These are phyloP conservation scores for Mungos mungo DNA, from an alignment of 2,113 vertebrate species.

Conservation along the genomic window DNA sequence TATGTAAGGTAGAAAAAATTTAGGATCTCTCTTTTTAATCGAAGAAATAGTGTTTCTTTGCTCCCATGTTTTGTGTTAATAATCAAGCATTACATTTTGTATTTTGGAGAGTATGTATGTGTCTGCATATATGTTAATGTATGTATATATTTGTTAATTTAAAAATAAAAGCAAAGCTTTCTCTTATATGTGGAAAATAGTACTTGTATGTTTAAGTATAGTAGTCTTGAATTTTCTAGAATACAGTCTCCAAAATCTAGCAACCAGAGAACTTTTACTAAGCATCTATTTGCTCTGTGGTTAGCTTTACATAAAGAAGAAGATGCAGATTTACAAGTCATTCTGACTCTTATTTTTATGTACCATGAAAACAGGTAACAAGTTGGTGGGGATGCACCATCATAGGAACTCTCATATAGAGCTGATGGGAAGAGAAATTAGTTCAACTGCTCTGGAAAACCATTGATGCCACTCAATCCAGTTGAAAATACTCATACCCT, in stretches of 20 bases:
- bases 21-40: neutral
- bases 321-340: neutral
- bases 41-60: neutral
- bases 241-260: neutral
- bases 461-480: neutral
- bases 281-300: neutral
- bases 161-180: slow-evolving; percentile 39
- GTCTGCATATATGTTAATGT: neutral
- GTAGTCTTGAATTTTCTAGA: slow-evolving; percentile 1
- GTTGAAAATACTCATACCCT: neutral
- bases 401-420: neutral
- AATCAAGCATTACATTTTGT: neutral
- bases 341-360: neutral
- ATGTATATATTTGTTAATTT: neutral
- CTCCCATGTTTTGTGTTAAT: neutral
- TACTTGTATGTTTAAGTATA: neutral
- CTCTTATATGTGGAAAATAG: neutral
- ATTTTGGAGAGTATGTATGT: neutral
- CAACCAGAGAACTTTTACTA: neutral
- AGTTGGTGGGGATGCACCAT: neutral
- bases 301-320: slow-evolving; percentile 6
- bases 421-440: neutral
- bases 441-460: neutral
- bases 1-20: neutral
- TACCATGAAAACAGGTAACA: neutral